Evolutionary conservation across 1,140 invertebrate genomes (phyloP), one percentile per base, ranked within the genome.

Genomic region (Rhyacophila brunnea): DNA sequence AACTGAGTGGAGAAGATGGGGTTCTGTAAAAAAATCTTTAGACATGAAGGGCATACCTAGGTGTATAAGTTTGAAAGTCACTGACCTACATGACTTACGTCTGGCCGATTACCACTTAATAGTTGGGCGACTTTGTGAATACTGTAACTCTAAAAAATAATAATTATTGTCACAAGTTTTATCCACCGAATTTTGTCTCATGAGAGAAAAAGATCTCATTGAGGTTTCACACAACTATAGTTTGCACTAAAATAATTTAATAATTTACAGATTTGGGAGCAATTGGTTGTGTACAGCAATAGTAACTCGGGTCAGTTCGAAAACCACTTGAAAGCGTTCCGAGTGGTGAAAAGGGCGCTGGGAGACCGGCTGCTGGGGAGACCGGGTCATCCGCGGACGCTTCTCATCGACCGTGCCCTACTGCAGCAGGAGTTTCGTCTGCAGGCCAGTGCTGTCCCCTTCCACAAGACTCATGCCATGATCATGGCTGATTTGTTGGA

Each of bases 371-470:
- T 86, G 23, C 68, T 85, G 15, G 75, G 81, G 23, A 80, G 81
- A 36, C 86, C 86, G 56, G 77, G 77, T 19, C 82, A 88, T 66
- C 75, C 89, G 14, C 74, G 86, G 53, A 72, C 79, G n/a, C 66
- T 90, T 18, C 71, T 90, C 32, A 77, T 90, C 13, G 84, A 88
- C 58, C 71, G 85, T 45, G 78, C 83, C 10, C 73, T 82, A 47
- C 66, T 89, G 20, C 88, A 90, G 62, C 88, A 92, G 57, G 84
- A 87, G 67, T 78, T 83, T 40, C 68, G 86, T n/a, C 70, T 72
- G 28, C 70, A 79, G 49, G 69, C 72, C 19, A 70, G 69, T 10
- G 70, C 67, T 43, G 66, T 70, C 35, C 69, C 70, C 10, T 67
- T 85, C 17, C 85, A 84, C 0, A 71, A 77, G 35, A 80, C 82